Evolutionary conservation across 2,113 vertebrate genomes (phyloP).

Genomic region (Tricholaema leucomelas): DNA sequence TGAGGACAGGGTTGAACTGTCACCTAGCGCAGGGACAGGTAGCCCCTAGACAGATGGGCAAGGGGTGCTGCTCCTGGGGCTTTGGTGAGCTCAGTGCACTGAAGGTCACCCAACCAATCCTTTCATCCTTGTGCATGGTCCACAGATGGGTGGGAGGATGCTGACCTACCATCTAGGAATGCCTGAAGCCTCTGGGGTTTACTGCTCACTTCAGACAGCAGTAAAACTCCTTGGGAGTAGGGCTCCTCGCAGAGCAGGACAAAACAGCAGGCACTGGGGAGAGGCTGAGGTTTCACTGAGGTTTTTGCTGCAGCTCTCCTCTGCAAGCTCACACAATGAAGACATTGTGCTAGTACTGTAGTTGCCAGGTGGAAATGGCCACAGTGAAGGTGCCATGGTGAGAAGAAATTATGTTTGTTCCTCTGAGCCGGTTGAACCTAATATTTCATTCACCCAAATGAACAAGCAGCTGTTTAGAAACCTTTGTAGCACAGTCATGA

Average conservation of each 20-base stretch:
- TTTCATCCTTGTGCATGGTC: accelerated
- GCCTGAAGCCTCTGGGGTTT: neutral
- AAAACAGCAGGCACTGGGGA: accelerated
- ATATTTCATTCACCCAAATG: conserved; percentile 14
- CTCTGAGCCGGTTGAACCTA: neutral
- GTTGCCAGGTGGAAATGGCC: neutral
- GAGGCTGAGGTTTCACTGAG: neutral
- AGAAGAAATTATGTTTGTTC: conserved; percentile 27
- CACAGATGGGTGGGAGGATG: neutral
- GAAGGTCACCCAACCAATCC: neutral
- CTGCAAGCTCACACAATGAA: neutral
- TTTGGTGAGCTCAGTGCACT: neutral
- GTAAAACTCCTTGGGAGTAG: neutral
- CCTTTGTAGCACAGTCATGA: neutral
- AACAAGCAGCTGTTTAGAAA: neutral
- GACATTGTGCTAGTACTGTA: neutral
- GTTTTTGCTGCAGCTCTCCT: neutral
- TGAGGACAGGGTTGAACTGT: neutral
- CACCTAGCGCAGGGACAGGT: accelerated
- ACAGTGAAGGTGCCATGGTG: neutral
- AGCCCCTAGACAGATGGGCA: accelerated
- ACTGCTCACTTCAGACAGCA: neutral
- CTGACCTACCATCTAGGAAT: neutral
- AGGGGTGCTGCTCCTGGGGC: neutral
- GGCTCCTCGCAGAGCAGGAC: neutral